A percentile compares a stretch with the other conserved stretches of the same genome.
phyloP scores from a whole-genome alignment of 2,797 vertebrate genomes.

The Pteropus rufus region DNA sequence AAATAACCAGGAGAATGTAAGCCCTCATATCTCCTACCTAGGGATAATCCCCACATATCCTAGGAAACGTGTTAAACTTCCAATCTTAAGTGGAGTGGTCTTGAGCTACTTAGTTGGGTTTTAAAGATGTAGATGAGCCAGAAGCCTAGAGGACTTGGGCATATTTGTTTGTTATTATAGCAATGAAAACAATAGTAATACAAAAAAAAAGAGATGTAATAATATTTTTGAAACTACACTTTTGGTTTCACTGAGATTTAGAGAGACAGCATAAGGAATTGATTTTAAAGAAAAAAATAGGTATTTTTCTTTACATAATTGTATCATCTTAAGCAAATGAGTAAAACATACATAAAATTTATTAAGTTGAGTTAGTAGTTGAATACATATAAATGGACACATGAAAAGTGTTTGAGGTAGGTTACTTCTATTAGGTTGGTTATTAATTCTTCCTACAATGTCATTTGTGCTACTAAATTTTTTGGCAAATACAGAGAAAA shows the following conservation, averaged over 20 bases:
- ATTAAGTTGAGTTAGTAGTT: not conserved
- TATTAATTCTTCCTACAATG: not conserved
- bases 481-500: not conserved
- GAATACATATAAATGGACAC: not conserved
- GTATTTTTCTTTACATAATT: not conserved
- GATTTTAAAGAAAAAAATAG: not conserved
- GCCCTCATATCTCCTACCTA: fast-evolving
- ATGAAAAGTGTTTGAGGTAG: not conserved
- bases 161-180: not conserved
- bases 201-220: not conserved
- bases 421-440: not conserved
- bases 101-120: not conserved
- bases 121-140: not conserved
- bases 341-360: not conserved
- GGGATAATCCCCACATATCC: not conserved
- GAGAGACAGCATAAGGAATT: not conserved
- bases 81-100: not conserved
- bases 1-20: not conserved
- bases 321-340: not conserved
- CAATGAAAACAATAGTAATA: not conserved
- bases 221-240: not conserved
- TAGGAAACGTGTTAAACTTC: not conserved
- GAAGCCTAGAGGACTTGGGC: not conserved
- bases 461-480: not conserved
- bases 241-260: not conserved